phyloP scores from a whole-genome alignment of 2,113 vertebrate species.

The Scatophagus argus region DNA sequence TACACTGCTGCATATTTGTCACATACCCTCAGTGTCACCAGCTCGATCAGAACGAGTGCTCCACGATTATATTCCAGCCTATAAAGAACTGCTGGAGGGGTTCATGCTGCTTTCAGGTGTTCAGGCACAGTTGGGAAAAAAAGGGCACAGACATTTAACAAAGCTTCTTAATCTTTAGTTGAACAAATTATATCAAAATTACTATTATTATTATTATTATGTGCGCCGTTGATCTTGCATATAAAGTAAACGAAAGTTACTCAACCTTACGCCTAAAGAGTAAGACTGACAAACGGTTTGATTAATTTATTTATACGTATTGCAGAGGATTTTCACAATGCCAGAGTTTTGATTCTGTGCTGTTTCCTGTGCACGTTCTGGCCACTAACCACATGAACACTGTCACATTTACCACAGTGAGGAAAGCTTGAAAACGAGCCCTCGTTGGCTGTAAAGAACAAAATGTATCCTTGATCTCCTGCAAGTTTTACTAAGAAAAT shows the following conservation, averaged over 20 bases:
- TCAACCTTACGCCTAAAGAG: too few species aligned
- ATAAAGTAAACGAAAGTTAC: neutral
- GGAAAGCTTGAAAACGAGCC: neutral
- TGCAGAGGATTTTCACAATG: neutral
- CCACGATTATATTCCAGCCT: constrained; percentile 5
- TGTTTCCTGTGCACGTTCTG: neutral
- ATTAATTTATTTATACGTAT: too few species aligned
- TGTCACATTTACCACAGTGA: constrained; percentile 8
- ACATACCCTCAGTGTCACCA: constrained; percentile 10
- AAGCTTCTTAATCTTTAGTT: neutral
- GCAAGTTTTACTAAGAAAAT: constrained; percentile 33
- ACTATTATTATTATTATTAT: neutral
- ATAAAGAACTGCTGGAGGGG: neutral
- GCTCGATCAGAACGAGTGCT: neutral
- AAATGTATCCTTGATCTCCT: constrained; percentile 9
- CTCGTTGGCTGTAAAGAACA: neutral
- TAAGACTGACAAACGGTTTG: neutral
- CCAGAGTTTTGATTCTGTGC: neutral
- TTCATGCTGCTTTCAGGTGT: neutral
- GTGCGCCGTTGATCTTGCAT: neutral
- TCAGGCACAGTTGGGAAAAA: neutral
- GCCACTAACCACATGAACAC: neutral
- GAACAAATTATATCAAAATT: neutral
- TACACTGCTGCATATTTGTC: constrained; percentile 2
- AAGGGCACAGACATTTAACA: neutral